Base-by-base conservation (phyloP, 2,113 vertebrate species). In the Phoenicopterus ruber region DNA sequence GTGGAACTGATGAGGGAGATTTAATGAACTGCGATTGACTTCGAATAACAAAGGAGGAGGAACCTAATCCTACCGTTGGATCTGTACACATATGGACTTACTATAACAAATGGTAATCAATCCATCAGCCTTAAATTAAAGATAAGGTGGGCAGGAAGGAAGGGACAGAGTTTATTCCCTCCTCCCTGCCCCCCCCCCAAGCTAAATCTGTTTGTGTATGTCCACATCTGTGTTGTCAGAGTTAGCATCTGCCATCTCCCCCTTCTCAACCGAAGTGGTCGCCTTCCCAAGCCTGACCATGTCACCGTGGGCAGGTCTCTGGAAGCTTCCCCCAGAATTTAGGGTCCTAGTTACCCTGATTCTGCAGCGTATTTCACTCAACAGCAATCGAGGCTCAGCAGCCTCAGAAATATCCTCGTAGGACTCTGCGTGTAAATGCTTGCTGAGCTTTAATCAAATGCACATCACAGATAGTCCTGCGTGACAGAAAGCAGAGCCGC, bases 81-180 rank as follows among this genome's bases (percentile, higher is more conserved):
- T 96, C 93, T 97, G 88, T 86, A 94, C 92, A 91, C 97, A 90
- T 90, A 95, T 62, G 96, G 96, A 96, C 93, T 97, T 97, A 97
- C 95, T 82, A 95, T 97, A 97, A 97, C 78, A 97, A 97, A 97
- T 93, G 95, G 84, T 95, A 94, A 98, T 98, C 97, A 98, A 91
- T 96, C 96, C 79, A 94, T 93, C 59, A 95, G 83, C 42, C 65
- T 94, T 92, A 91, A 95, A 96, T 94, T 94, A 95, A 92, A 96
- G 97, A 97, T 94, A 94, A 97, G 94, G 74, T 83, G 36, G 74
- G 82, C 44, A 94, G 96, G 91, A 97, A 96, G 94, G 95, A 97
- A 97, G 46, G 76, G 88, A 97, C 80, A 70, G 20, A 54, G 78
- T 96, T 93, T 96, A 90, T 79, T 95, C 70, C 59, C 50, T 93